Percentiles rank a stretch among this genome's conserved stretches.
Conservation (phyloP, 2,113 vertebrate species). For the Strigops habroptila region DNA sequence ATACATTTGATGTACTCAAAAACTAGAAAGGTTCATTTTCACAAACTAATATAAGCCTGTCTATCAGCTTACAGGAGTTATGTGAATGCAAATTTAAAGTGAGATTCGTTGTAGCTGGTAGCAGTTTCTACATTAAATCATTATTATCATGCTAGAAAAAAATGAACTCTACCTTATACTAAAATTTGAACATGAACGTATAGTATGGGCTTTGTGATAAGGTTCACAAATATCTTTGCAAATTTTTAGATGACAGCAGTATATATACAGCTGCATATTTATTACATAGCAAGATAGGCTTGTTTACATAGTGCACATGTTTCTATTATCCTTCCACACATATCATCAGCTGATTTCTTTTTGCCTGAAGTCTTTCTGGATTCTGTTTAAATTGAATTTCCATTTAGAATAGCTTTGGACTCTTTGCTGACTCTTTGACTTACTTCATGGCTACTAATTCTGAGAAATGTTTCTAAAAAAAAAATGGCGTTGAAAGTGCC, state of each 20-base stretch:
- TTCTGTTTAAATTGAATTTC: background rate
- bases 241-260: background rate
- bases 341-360: background rate
- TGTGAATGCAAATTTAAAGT: background rate
- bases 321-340: background rate
- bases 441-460: background rate
- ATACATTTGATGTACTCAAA: background rate
- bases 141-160: background rate
- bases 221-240: background rate
- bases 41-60: background rate
- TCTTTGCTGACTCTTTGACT: background rate
- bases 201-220: background rate
- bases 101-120: background rate
- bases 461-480: background rate
- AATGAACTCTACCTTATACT: background rate
- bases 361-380: background rate
- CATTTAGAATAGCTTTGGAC: background rate
- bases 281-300: background rate
- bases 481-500: background rate
- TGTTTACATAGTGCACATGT: background rate
- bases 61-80: background rate
- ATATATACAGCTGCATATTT: background rate
- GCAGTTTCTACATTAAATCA: fast-evolving
- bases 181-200: background rate
- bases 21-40: background rate